These are phyloP conservation scores for Tachina grossa DNA, from an alignment of 2,888 invertebrate species.

Conservation along the genomic window DNA sequence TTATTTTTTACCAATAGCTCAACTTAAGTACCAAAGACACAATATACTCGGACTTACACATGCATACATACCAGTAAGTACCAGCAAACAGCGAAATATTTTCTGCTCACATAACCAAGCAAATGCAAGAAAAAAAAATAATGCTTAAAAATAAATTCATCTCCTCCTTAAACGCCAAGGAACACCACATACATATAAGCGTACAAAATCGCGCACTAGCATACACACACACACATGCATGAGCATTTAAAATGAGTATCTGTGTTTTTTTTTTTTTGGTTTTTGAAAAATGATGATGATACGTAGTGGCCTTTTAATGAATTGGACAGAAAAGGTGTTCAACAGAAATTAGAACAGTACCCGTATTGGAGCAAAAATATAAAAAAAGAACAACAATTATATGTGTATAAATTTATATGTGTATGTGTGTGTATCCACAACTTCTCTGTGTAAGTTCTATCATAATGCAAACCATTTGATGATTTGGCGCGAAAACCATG, in stretches of 20 bases:
- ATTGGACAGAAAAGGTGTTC: constrained; percentile 67
- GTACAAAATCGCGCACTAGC: constrained; percentile 29
- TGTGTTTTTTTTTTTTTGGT: constrained; percentile 18
- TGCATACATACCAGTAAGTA: constrained; percentile 8
- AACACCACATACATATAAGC: neutral
- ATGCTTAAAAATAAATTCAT: constrained; percentile 65
- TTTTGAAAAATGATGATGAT: constrained; percentile 58
- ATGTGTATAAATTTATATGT: neutral
- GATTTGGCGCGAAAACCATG: constrained; percentile 63
- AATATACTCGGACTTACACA: constrained; percentile 38
- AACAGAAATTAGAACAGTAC: constrained; percentile 45
- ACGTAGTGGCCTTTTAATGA: constrained; percentile 62
- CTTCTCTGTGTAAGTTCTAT: constrained; percentile 4
- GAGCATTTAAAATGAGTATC: constrained; percentile 16
- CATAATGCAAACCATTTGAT: constrained; percentile 43
- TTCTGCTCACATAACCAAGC: constrained; percentile 44
- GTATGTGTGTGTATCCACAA: neutral
- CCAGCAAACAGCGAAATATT: constrained; percentile 40
- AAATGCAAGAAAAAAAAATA: constrained; percentile 55
- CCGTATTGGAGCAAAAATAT: constrained; percentile 21
- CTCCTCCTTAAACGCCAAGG: constrained; percentile 50
- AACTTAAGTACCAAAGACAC: constrained; percentile 70
- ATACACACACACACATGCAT: constrained; percentile 7
- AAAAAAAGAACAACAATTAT: constrained; percentile 1
- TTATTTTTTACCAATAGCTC: constrained; percentile 77